Evolutionary conservation across 35 echinoderm and acorn worm genomes (phyloP), one percentile per base, ranked within the genome.

Genomic region (Ophioderma brevispina): DNA sequence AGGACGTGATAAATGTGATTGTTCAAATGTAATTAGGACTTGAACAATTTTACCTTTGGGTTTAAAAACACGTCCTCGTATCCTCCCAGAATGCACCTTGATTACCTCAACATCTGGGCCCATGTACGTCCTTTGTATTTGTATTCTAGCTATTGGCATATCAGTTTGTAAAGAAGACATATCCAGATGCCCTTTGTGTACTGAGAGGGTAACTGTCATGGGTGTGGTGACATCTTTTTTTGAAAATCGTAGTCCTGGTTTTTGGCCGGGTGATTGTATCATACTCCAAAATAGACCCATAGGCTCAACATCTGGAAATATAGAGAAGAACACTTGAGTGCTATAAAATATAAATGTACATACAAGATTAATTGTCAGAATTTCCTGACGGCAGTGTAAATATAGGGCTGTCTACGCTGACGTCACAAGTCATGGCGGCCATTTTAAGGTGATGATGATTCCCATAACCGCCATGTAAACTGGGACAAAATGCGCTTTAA

Each of bases 211-310:
- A 1, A 91, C 32, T n/a, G 39, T 14, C 56, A 78, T 41, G 1
- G 89, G 89, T 40, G 55, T 84, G 25, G 81, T 85, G 28, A 52
- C 81, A 84, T 91, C 81, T 41, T 35, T 76, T 23, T 77, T 77
- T 35, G 35, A 3, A 38, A 85, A 85, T 36, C 89, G 80, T 41
- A 34, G 14, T 5, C 89, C 89, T 0, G 36, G 31, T 39, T 37
- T 38, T 41, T 76, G 63, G 13, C 89, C 81, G 36, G 81, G 89
- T 23, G 81, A 84, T 33, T 34, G 89, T 15, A 33, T 13, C 89
- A 91, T 91, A 35, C 81, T 83, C 64, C 80, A 84, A 79, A 91
- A 91, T 43, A 91, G 42, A 42, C 89, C 89, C 89, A 91, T 91
- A 25, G 89, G 81, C 75, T 84, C 81, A 77, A 43, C 34, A 31